Conservation (phyloP, 2,113 vertebrate species). For the Etia nguti region DNA sequence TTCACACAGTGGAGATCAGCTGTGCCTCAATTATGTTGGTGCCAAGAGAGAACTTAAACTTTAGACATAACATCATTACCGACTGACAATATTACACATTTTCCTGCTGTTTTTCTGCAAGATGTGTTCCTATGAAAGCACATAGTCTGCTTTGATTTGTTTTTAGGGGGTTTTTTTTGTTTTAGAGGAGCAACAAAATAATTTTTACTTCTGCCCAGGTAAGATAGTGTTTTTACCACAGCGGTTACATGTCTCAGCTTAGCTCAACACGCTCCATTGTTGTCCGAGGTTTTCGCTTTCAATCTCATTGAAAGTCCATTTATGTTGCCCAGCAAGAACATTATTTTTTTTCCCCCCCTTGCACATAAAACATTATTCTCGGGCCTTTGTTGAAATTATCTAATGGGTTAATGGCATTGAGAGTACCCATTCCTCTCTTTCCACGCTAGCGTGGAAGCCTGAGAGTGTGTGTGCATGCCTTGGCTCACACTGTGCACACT, state of each 20-base stretch:
- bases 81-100: neutral
- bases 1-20: neutral
- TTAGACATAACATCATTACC: neutral
- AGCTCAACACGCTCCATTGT: constrained; percentile 3
- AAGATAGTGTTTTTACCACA: neutral
- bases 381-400: constrained; percentile 60
- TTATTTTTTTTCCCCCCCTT: constrained; percentile 29
- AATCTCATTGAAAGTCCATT: constrained; percentile 78
- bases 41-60: neutral
- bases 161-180: neutral
- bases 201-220: neutral
- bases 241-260: neutral
- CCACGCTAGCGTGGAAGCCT: neutral
- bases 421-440: constrained; percentile 51
- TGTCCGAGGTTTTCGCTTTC: constrained; percentile 28
- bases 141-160: neutral
- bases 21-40: neutral
- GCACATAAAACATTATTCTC: constrained; percentile 31
- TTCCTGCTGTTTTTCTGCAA: neutral
- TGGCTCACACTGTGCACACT: constrained; percentile 34
- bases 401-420: constrained; percentile 76
- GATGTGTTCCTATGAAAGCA: neutral
- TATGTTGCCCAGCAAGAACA: constrained; percentile 54
- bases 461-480: neutral
- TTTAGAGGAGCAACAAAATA: neutral